Percentiles rank a stretch among this genome's conserved stretches.
phyloP scores from a whole-genome alignment of 2,888 invertebrate species.

The Chymomyza fuscimana region DNA sequence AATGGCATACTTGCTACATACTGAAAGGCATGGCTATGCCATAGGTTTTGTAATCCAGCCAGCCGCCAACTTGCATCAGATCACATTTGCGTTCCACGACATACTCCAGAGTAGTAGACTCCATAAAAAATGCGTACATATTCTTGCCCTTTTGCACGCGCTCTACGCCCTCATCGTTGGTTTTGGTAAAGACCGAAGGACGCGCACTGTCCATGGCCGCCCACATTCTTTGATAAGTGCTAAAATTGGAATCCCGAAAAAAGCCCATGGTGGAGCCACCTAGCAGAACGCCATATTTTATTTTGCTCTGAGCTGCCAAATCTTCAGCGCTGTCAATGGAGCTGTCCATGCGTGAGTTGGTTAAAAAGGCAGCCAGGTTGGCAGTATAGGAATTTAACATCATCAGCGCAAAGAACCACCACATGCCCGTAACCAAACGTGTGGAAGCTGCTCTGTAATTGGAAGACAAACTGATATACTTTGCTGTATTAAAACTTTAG shows the following conservation, averaged over 20 bases:
- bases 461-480: too few relatives aligned
- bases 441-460: conserved; percentile 89
- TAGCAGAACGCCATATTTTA: conserved; percentile 95
- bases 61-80: conserved; percentile 89
- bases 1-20: conserved; percentile 80
- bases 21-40: conserved; percentile 96
- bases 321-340: conserved; percentile 96
- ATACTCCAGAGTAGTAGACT: conserved; percentile 96
- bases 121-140: conserved; percentile 96
- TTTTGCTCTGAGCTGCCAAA: conserved; percentile 94
- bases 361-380: conserved; percentile 95
- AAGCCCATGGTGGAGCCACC: conserved; percentile 95
- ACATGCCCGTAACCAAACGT: conserved; percentile 91
- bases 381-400: conserved; percentile 97
- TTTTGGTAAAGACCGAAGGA: conserved; percentile 90
- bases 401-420: conserved; percentile 96
- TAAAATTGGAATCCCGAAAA: conserved; percentile 94
- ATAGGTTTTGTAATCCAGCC: conserved; percentile 94
- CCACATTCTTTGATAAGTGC: conserved; percentile 95
- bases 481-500: neutral
- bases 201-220: conserved; percentile 91
- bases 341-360: conserved; percentile 85
- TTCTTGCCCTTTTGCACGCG: conserved; percentile 89
- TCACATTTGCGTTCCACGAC: conserved; percentile 92
- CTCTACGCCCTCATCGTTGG: conserved; percentile 92